A percentile compares a stretch with the other conserved stretches of the same genome.
phyloP scores from a whole-genome alignment of 2,888 invertebrate species.

The Platycheirus rosarum region DNA sequence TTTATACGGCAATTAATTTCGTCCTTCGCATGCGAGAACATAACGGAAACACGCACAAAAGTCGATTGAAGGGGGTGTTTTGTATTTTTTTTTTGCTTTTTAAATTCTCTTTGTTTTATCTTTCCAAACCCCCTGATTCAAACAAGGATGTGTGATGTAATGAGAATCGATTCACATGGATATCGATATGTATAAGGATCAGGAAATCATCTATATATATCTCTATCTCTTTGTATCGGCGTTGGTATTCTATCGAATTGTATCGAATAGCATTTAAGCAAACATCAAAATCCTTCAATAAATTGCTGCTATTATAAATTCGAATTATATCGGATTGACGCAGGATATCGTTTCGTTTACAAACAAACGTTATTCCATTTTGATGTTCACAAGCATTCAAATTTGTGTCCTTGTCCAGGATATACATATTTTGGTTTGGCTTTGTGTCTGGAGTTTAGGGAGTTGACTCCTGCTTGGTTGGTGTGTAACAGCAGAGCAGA shows the following conservation, averaged over 20 bases:
- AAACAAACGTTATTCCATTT: conserved; percentile 12
- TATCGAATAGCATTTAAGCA: no score
- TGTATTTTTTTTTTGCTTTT: neutral
- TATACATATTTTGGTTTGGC: neutral
- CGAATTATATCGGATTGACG: conserved; percentile 22
- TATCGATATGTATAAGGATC: conserved; percentile 12
- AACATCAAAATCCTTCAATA: conserved; percentile 34
- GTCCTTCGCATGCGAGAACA: conserved; percentile 63
- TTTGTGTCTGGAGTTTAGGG: neutral
- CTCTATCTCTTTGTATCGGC: neutral
- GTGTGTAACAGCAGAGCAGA: neutral
- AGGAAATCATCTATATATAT: conserved; percentile 1
- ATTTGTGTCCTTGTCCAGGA: conserved; percentile 11
- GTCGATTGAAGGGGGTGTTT: conserved; percentile 27
- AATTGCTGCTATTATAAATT: conserved; percentile 33
- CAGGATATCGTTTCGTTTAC: conserved; percentile 2
- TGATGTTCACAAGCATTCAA: conserved; percentile 9
- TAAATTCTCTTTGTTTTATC: no score
- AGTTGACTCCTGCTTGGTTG: conserved; percentile 14
- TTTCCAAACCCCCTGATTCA: conserved; percentile 23
- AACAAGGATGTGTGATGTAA: conserved; percentile 39
- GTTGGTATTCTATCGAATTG: no score
- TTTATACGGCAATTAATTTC: conserved; percentile 64
- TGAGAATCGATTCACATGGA: conserved; percentile 24
- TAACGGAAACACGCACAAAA: conserved; percentile 12